Evolutionary conservation across 23 tunicate genomes (phyloP).

Genomic region (Styela clava): DNA sequence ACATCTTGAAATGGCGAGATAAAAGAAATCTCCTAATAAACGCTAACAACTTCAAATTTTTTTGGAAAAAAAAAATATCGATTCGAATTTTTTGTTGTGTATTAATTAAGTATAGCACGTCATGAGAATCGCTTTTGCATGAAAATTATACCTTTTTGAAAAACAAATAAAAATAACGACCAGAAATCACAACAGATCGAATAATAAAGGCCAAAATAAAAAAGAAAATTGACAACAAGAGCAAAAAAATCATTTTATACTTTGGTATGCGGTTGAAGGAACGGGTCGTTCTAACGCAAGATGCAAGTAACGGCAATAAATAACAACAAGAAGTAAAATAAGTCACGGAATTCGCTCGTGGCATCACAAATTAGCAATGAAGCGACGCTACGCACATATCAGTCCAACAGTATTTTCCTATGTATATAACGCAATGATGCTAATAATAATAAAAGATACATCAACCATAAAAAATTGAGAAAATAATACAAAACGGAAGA

Average conservation of each 20-base stretch:
- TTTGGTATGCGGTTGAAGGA: background rate
- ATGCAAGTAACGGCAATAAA: background rate
- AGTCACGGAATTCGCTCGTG: background rate
- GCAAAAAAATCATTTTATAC: background rate
- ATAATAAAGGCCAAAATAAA: background rate
- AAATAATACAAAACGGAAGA: background rate
- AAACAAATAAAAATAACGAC: background rate
- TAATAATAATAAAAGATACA: background rate
- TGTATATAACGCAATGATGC: background rate
- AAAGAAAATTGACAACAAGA: background rate
- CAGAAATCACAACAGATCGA: background rate
- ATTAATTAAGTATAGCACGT: too few species aligned
- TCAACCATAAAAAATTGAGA: background rate
- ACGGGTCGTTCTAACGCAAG: too few species aligned
- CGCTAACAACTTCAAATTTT: background rate
- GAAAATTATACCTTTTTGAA: background rate
- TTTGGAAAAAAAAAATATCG: background rate
- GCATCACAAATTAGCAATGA: background rate
- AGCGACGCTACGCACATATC: background rate
- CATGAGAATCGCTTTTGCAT: background rate
- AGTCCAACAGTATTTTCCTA: background rate
- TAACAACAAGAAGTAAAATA: background rate
- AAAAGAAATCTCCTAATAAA: background rate
- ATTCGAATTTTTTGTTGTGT: too few species aligned
- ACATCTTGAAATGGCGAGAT: too few species aligned